Evolutionary conservation across 2,113 vertebrate genomes (phyloP).

Genomic region (Danio rerio): DNA sequence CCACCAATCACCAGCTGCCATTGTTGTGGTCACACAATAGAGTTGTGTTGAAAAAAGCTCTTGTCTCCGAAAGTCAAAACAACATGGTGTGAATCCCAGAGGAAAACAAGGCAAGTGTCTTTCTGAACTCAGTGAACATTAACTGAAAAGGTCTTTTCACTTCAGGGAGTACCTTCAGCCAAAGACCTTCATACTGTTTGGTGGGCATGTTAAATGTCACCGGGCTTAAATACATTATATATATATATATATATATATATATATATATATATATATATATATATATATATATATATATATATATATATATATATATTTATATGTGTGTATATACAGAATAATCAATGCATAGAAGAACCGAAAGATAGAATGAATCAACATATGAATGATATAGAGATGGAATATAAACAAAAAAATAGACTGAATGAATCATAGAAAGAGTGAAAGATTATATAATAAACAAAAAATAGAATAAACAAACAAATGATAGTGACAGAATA

Average conservation of each 20-base stretch:
- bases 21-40: conserved; percentile 35
- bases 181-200: neutral
- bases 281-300: neutral
- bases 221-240: neutral
- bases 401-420: too few relatives aligned
- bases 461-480: too few relatives aligned
- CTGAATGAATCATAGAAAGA: too few relatives aligned
- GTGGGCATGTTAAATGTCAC: conserved; percentile 5
- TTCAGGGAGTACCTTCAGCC: conserved; percentile 20
- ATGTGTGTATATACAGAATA: too few relatives aligned
- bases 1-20: neutral
- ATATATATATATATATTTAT: neutral
- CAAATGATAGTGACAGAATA: too few relatives aligned
- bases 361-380: too few relatives aligned
- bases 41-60: conserved; percentile 35
- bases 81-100: conserved; percentile 24
- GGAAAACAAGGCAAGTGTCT: conserved; percentile 38
- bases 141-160: conserved; percentile 34
- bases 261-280: neutral
- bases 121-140: neutral
- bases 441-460: too few relatives aligned
- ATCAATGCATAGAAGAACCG: too few relatives aligned
- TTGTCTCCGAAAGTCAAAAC: conserved; percentile 29
- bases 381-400: too few relatives aligned
- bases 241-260: neutral